These are phyloP conservation scores for Octopus sinensis DNA, from an alignment of 1,140 invertebrate species.

Conservation along the genomic window DNA sequence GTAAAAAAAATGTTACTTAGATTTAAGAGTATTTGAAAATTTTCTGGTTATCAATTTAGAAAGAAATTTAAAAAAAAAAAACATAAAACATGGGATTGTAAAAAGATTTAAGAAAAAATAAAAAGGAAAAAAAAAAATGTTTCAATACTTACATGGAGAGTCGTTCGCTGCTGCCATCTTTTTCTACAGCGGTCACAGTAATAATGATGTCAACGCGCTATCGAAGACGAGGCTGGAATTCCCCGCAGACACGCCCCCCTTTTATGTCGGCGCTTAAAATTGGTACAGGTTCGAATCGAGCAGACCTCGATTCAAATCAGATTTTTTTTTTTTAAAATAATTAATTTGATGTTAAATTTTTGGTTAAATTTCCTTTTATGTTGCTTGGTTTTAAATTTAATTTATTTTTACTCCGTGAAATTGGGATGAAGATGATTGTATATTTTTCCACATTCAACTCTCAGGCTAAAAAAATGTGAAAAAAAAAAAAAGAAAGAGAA, in stretches of 20 bases:
- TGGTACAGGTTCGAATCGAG: neutral
- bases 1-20: no score
- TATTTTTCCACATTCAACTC: neutral
- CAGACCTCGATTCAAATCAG: neutral
- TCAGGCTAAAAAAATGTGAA: no score
- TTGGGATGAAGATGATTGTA: neutral
- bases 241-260: conserved; percentile 22
- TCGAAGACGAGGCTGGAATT: conserved; percentile 28
- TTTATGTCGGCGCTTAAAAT: conserved; percentile 16
- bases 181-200: conserved; percentile 19
- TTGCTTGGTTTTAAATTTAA: neutral
- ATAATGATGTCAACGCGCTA: conserved; percentile 21
- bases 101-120: conserved; percentile 16
- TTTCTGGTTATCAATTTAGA: no score
- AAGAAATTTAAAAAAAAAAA: no score
- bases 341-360: conserved; percentile 4
- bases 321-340: neutral
- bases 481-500: no score
- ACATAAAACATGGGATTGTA: neutral
- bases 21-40: no score
- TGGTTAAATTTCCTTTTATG: neutral
- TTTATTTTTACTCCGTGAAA: neutral
- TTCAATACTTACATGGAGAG: conserved; percentile 24
- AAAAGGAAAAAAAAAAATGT: conserved; percentile 14
- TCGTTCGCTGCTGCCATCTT: conserved; percentile 28